Conservation (phyloP, 35 echinoderm and acorn worm species). For the Holothuria glaberrima region DNA sequence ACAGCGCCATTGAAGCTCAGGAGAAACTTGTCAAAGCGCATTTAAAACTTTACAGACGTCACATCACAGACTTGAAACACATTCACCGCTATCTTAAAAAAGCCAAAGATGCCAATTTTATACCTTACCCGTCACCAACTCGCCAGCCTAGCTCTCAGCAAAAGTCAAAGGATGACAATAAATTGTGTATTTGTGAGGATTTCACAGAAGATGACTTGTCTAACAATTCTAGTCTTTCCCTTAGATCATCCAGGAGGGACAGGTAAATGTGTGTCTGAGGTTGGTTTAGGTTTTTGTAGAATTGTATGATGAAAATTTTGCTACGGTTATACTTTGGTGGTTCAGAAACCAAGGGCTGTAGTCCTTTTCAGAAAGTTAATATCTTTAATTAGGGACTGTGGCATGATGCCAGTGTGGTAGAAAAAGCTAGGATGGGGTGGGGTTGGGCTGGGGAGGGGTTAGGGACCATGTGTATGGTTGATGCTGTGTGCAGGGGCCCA, state of each 20-base stretch:
- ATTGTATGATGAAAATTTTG: no score
- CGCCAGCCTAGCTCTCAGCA: background rate
- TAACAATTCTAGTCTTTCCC: background rate
- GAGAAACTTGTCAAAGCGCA: slow-evolving; percentile 71
- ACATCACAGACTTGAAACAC: slow-evolving; percentile 69
- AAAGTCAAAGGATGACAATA: background rate
- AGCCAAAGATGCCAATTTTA: slow-evolving; percentile 5
- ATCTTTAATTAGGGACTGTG: no score
- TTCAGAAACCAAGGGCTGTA: no score
- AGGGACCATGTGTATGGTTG: no score
- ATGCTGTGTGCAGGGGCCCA: no score
- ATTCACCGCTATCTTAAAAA: slow-evolving; percentile 75
- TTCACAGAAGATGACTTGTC: slow-evolving; percentile 3
- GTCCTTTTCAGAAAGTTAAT: no score
- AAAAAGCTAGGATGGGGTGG: no score
- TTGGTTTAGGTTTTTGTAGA: no score
- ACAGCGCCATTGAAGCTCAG: slow-evolving; percentile 65
- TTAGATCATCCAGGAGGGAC: background rate
- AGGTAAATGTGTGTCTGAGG: background rate
- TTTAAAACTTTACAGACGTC: slow-evolving; percentile 52
- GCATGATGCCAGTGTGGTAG: no score
- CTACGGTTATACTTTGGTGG: no score
- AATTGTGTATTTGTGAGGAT: slow-evolving; percentile 72
- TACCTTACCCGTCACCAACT: background rate
- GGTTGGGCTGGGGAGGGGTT: no score